Evolutionary conservation across 2,888 invertebrate species (phyloP), one percentile per base, ranked within the genome.

Genomic region (Andrena flavipes): DNA sequence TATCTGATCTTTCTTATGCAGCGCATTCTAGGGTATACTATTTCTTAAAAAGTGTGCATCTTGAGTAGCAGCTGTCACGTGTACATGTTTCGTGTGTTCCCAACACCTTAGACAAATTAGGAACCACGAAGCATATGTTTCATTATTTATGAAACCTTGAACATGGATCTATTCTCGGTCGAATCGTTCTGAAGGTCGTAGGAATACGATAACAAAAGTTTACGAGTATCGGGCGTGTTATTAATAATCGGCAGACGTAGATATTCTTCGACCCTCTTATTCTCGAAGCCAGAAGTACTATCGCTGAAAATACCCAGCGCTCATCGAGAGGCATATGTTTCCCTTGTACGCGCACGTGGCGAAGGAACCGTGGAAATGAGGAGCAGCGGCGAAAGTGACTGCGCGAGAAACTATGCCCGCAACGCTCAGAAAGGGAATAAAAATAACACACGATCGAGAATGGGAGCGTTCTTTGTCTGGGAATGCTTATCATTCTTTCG

Each of bases 271-370:
- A 35, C 26, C 54, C 20, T 33, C 48, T 51, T 49, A 56, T 30
- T 80, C 64, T 51, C 20, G 30, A 73, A 73, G 65, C 74, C 71
- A 78, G 72, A 78, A 80, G 54, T 29, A 48, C 64, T 54, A 75
- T 72, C 35, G 70, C 84, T 71, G 67, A 84, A 88, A 88, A 88
- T 88, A 84, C 26, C 71, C 77, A 16, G 49, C 60, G 70, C 77
- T 80, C 77, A 74, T 86, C 77, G 71, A 77, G 72, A 35, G 86
- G 84, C 84, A 84, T 86, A 83, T 88, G 86, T 82, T 88, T 76
- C 72, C 76, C 60, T 56, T 49, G 69, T 54, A 62, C 62, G 30
- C 72, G 77, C 84, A 80, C 80, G 78, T 84, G 84, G 72, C 77
- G 72, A n/a, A 20, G 42, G 30, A 33, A 0, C 13, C 33, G 10